A percentile compares a stretch with the other conserved stretches of the same genome.
Conservation (phyloP, 2,797 vertebrate species). For the Furcifer pardalis region DNA sequence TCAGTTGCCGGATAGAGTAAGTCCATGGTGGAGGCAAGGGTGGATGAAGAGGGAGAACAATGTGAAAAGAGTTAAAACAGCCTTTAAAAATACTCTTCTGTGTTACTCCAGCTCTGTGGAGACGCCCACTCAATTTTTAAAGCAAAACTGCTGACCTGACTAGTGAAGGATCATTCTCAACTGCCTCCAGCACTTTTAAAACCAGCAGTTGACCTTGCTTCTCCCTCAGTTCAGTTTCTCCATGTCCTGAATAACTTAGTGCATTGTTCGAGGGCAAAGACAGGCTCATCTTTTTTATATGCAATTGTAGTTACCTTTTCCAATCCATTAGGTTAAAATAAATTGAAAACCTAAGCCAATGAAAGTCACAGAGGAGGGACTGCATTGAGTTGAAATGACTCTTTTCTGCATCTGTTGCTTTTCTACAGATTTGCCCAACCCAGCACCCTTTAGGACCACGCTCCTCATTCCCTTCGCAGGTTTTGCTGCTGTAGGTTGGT, state of each 20-base stretch:
- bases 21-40: background rate
- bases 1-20: background rate
- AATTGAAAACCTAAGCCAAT: background rate
- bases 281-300: background rate
- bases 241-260: background rate
- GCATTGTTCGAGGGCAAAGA: background rate
- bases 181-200: background rate
- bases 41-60: background rate
- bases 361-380: background rate
- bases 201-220: background rate
- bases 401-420: background rate
- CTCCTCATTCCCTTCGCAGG: background rate
- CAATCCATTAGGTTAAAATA: background rate
- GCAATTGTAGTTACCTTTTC: background rate
- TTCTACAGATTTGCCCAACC: background rate
- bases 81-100: background rate
- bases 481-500: background rate
- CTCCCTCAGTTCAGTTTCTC: background rate
- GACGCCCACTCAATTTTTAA: background rate
- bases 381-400: background rate
- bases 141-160: background rate
- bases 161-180: background rate
- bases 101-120: no score
- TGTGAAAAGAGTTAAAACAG: background rate
- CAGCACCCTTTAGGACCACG: no score